phyloP scores from a whole-genome alignment of 2,113 vertebrate genomes.

The Syngnathus scovelli region DNA sequence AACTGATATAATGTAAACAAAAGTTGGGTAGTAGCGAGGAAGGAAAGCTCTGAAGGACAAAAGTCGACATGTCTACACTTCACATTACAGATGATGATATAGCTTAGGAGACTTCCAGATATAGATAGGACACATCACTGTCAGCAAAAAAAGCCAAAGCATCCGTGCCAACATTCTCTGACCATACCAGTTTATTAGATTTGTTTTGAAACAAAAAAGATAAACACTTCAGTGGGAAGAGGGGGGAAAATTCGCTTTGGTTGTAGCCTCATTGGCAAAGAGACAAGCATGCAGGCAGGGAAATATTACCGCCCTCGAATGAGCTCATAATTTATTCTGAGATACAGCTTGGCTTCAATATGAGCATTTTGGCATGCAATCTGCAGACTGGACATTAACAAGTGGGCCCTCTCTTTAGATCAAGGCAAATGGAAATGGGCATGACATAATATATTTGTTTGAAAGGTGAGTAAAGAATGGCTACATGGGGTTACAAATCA shows the following conservation, averaged over 20 bases:
- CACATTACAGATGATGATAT: conserved; percentile 54
- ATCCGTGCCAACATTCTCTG: not conserved
- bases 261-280: not conserved
- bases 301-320: conserved; percentile 6
- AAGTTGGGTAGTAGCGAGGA: conserved; percentile 14
- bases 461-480: not conserved
- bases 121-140: conserved; percentile 16
- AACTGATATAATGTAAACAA: conserved; percentile 13
- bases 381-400: not conserved
- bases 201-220: not conserved
- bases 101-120: conserved; percentile 3
- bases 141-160: not conserved
- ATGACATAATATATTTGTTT: not conserved
- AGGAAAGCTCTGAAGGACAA: conserved; percentile 43
- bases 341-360: not conserved
- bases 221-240: no score
- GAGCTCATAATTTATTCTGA: conserved; percentile 20
- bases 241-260: not conserved
- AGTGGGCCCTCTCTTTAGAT: not conserved
- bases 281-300: not conserved
- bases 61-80: conserved; percentile 45
- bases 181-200: no score
- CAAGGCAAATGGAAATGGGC: not conserved
- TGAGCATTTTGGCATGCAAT: conserved; percentile 2
- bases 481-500: not conserved